phyloP scores from a whole-genome alignment of 2,888 invertebrate genomes.

The Platycnemis pennipes region DNA sequence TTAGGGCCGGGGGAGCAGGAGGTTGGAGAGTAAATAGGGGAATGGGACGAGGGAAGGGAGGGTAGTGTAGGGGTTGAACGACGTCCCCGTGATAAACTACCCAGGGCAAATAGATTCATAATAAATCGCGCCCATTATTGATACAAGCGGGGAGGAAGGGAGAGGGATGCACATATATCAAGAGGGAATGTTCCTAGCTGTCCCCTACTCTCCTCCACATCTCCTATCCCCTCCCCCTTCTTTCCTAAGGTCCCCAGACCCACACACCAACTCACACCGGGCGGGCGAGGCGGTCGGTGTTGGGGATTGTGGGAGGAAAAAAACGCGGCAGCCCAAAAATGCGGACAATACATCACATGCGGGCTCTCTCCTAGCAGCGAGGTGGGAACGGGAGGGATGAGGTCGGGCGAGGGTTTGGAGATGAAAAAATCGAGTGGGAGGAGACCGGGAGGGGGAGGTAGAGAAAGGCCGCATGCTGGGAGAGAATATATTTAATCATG shows the following conservation, averaged over 20 bases:
- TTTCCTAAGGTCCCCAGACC: no score
- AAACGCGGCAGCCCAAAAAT: slow-evolving; percentile 2
- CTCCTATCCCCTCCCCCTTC: no score
- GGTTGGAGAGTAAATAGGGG: neutral
- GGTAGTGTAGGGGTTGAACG: neutral
- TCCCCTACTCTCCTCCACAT: neutral
- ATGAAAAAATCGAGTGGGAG: neutral
- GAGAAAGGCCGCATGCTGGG: neutral
- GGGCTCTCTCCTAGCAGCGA: neutral
- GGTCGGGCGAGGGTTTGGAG: neutral
- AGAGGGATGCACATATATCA: neutral
- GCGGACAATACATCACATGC: slow-evolving; percentile 30
- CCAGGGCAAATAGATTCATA: neutral
- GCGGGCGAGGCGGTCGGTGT: neutral
- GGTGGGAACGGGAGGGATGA: neutral
- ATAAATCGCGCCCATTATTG: slow-evolving; percentile 40
- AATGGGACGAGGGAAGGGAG: neutral
- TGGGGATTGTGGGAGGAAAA: neutral
- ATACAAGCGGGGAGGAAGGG: neutral
- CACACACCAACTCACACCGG: neutral
- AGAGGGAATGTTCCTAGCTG: neutral
- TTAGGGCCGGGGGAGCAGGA: neutral
- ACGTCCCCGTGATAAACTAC: neutral
- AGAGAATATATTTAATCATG: neutral
- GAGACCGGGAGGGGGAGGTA: neutral